Conservation (phyloP, 2,113 vertebrate genomes). For the Tychaedon coryphoeus region DNA sequence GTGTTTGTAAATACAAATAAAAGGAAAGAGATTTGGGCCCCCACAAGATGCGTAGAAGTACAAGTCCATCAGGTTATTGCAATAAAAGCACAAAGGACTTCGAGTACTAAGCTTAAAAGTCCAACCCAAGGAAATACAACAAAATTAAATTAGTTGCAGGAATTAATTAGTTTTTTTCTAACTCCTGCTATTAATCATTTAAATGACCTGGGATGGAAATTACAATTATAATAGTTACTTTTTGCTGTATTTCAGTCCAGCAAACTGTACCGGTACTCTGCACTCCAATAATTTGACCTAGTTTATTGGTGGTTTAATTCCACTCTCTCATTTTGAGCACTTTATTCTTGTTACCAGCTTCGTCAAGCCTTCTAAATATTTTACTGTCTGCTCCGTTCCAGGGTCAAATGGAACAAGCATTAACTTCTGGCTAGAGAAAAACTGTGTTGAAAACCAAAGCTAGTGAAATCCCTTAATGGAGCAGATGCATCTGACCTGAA, state of each 20-base stretch:
- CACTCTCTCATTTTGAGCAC: not conserved
- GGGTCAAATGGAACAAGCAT: not conserved
- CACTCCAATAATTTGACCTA: conserved; percentile 1
- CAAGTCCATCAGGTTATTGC: not conserved
- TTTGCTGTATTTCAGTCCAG: not conserved
- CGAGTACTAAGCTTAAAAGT: not conserved
- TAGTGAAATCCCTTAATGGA: not conserved
- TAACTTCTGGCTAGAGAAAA: not conserved
- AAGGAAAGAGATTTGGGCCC: not conserved
- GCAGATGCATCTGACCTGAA: not conserved
- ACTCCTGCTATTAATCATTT: conserved; percentile 32
- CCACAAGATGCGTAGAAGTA: not conserved
- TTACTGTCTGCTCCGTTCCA: not conserved
- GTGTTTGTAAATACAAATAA: not conserved
- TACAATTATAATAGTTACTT: not conserved
- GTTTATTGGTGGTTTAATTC: conserved; percentile 4
- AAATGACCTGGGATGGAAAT: conserved; percentile 24
- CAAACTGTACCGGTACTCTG: not conserved
- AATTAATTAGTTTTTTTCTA: conserved; percentile 37
- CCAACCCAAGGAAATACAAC: conserved; percentile 19
- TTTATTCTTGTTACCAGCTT: not conserved
- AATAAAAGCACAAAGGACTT: not conserved
- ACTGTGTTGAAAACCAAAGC: not conserved
- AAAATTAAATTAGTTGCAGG: conserved; percentile 34
- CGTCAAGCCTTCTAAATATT: conserved; percentile 17